Evolutionary conservation across 2,797 vertebrate species (phyloP).

Genomic region (Anas flavirostris): DNA sequence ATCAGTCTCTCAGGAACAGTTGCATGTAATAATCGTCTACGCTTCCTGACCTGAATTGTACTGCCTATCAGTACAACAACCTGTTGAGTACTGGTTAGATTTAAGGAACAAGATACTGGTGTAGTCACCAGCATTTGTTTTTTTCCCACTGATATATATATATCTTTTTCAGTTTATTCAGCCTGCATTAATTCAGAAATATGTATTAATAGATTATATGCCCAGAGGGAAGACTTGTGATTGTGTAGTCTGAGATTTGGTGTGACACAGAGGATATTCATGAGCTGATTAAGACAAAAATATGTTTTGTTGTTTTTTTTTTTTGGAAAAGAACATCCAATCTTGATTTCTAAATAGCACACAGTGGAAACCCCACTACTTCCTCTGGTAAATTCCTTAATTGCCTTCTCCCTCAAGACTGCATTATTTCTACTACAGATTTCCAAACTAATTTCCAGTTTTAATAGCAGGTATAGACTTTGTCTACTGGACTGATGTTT

Average conservation of each 20-base stretch:
- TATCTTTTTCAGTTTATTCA: neutral
- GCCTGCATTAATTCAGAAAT: neutral
- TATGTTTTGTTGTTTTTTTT: neutral
- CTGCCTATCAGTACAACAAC: neutral
- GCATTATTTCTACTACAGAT: neutral
- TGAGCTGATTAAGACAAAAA: neutral
- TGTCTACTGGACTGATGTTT: neutral
- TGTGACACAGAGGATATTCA: neutral
- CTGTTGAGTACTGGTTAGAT: neutral
- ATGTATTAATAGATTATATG: neutral
- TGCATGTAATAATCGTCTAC: neutral
- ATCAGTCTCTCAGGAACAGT: neutral
- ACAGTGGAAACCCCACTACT: neutral
- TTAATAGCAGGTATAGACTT: neutral
- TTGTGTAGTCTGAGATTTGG: neutral
- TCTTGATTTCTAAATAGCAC: conserved; percentile 6
- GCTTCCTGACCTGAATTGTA: conserved; percentile 4
- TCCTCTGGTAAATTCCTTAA: neutral
- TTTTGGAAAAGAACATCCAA: neutral
- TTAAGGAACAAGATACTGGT: neutral
- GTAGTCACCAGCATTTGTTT: neutral
- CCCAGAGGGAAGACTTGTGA: conserved; percentile 1
- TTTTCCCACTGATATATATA: neutral
- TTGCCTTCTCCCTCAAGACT: neutral
- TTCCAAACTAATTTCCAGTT: neutral